phyloP scores from a whole-genome alignment of 2,888 invertebrate species.

The Mythimna albipuncta region DNA sequence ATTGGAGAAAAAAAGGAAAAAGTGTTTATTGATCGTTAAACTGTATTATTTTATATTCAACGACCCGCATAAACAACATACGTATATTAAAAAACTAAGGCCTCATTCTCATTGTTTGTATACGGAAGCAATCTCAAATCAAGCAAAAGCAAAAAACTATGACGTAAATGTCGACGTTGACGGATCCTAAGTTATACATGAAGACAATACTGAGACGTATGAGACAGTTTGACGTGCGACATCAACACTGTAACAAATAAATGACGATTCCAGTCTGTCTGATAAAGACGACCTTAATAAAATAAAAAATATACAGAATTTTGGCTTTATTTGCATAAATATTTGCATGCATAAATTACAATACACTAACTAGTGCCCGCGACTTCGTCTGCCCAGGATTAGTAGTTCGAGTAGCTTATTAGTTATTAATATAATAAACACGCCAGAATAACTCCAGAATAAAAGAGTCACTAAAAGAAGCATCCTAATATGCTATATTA shows the following conservation, averaged over 20 bases:
- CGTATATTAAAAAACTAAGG: slow-evolving; percentile 7
- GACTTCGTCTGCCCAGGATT: too few species aligned
- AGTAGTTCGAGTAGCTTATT: too few species aligned
- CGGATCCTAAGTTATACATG: slow-evolving; percentile 5
- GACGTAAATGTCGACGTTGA: slow-evolving; percentile 43
- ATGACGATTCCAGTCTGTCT: slow-evolving; percentile 1
- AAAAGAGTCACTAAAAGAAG: too few species aligned
- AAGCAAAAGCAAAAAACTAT: slow-evolving; percentile 44
- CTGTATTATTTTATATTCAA: slow-evolving; percentile 1
- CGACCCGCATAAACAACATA: slow-evolving; percentile 11
- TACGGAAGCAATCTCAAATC: slow-evolving; percentile 43
- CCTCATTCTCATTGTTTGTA: slow-evolving; percentile 21
- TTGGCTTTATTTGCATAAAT: background rate
- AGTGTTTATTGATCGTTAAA: background rate
- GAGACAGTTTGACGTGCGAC: slow-evolving; percentile 18
- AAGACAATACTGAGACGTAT: slow-evolving; percentile 36
- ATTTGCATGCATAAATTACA: too few species aligned
- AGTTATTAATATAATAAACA: too few species aligned
- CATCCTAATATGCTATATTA: too few species aligned
- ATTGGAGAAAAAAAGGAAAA: background rate
- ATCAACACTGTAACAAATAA: slow-evolving; percentile 18
- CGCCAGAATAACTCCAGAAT: too few species aligned
- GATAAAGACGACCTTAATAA: background rate
- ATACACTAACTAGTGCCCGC: too few species aligned
- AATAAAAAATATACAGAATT: background rate